phyloP scores from a whole-genome alignment of 2,113 vertebrate species.

The Ciconia maguari region DNA sequence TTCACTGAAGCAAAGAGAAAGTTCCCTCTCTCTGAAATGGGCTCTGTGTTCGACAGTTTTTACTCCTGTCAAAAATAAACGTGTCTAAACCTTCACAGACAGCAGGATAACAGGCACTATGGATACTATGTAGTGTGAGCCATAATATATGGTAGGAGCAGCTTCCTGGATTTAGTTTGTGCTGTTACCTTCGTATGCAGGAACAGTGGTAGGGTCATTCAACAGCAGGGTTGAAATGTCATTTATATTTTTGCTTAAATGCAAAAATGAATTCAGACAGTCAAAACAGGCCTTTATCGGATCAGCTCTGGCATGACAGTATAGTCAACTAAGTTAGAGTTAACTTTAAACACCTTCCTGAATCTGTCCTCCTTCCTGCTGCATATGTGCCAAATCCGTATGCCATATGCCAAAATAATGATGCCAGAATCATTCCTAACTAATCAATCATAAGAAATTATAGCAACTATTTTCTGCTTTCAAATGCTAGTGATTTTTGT shows the following conservation, averaged over 20 bases:
- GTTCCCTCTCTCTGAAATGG: background rate
- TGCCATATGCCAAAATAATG: background rate
- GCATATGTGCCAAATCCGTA: background rate
- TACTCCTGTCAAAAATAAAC: background rate
- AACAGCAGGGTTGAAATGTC: background rate
- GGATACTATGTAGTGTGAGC: rapidly evolving
- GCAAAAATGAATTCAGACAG: background rate
- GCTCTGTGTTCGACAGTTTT: background rate
- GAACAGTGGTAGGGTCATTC: background rate
- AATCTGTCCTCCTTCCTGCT: background rate
- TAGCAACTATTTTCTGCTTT: background rate
- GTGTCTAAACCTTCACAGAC: background rate
- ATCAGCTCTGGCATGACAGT: background rate
- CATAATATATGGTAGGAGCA: background rate
- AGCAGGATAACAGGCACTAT: background rate
- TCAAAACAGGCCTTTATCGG: background rate
- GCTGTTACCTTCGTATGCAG: background rate
- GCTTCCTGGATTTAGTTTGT: background rate
- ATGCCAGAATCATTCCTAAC: background rate
- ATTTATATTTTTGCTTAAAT: background rate
- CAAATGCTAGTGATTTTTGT: background rate
- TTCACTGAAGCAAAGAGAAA: background rate
- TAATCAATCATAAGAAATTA: background rate
- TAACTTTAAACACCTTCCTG: background rate
- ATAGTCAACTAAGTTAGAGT: background rate